Conservation (phyloP, 1,140 invertebrate species). For the Drosophila mauritiana region DNA sequence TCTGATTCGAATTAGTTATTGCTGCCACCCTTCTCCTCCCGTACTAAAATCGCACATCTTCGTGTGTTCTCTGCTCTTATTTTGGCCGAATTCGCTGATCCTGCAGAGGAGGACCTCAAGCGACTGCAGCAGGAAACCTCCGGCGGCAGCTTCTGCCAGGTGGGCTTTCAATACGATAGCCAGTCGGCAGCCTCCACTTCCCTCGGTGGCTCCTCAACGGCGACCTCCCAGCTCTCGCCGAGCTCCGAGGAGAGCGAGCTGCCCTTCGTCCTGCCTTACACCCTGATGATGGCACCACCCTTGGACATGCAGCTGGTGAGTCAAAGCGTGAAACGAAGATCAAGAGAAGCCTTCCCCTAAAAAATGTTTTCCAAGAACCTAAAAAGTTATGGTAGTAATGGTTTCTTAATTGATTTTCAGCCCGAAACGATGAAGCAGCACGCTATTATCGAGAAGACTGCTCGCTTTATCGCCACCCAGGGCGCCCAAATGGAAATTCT, state of each 20-base stretch:
- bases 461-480: constrained; percentile 95
- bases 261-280: constrained; percentile 88
- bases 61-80: constrained; percentile 64
- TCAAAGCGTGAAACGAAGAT: neutral
- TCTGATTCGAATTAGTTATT: constrained; percentile 24
- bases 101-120: constrained; percentile 95
- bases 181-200: constrained; percentile 17
- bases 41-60: constrained; percentile 36
- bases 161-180: constrained; percentile 92
- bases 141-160: constrained; percentile 89
- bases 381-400: too few relatives aligned
- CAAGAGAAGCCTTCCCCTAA: too few relatives aligned
- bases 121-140: constrained; percentile 89
- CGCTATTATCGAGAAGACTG: constrained; percentile 98
- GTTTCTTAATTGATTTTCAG: constrained; percentile 85
- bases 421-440: constrained; percentile 96
- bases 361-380: too few relatives aligned
- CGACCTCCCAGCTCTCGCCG: constrained; percentile 84
- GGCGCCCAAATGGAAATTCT: constrained; percentile 99
- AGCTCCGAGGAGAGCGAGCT: constrained; percentile 88
- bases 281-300: constrained; percentile 89
- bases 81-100: constrained; percentile 36
- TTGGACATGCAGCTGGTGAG: constrained; percentile 90
- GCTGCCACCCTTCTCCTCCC: neutral
- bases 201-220: constrained; percentile 1